Evolutionary conservation across 30 jellyfish, hydroid and myxozoan species (phyloP).

Genomic region (Mastigias papua): DNA sequence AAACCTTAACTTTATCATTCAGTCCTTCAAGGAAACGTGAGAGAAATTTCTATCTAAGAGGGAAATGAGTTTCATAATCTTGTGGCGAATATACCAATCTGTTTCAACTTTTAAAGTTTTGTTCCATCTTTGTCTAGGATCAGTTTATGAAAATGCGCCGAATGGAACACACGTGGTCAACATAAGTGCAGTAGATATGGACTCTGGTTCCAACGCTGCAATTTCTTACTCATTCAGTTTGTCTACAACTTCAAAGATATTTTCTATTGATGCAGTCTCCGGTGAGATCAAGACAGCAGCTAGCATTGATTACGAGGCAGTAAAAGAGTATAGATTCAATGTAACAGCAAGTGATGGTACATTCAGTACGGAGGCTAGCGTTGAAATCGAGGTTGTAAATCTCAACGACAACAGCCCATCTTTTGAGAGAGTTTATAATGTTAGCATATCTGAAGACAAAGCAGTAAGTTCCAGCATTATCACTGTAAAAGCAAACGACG

Average conservation of each 20-base stretch:
- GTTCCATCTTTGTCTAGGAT: too few species aligned
- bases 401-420: conserved; percentile 88
- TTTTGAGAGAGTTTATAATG: conserved; percentile 47
- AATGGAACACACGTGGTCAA: conserved; percentile 23
- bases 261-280: conserved; percentile 48
- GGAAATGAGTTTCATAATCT: too few species aligned
- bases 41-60: too few species aligned
- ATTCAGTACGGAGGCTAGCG: conserved; percentile 46
- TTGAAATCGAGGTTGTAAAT: conserved; percentile 51
- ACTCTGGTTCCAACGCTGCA: conserved; percentile 72
- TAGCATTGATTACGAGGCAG: conserved; percentile 79
- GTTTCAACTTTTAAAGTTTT: too few species aligned
- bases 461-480: conserved; percentile 57
- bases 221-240: conserved; percentile 60
- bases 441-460: conserved; percentile 48
- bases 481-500: conserved; percentile 85
- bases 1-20: too few species aligned
- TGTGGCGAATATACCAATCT: too few species aligned
- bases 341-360: conserved; percentile 87
- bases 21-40: too few species aligned
- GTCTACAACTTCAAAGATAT: conserved; percentile 40
- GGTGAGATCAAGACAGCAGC: conserved; percentile 69
- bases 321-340: conserved; percentile 41
- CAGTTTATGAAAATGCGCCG: conserved; percentile 55
- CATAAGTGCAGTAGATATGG: conserved; percentile 77